Evolutionary conservation across 2,797 vertebrate genomes (phyloP), one percentile per base, ranked within the genome.

Genomic region (Hydrolagus colliei): DNA sequence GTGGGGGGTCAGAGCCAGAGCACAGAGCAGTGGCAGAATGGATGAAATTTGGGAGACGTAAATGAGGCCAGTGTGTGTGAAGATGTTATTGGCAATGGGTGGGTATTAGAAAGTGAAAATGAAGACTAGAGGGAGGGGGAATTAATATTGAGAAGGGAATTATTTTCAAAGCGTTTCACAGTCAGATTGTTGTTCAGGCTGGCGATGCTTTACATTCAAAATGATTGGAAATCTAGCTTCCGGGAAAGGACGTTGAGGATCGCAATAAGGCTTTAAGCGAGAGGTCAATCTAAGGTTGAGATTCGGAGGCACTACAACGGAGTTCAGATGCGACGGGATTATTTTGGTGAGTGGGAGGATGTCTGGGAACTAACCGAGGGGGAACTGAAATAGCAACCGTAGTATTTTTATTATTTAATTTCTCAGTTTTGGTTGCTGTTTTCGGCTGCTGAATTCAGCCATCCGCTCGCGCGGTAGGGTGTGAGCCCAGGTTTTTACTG

Each of bases 331-430:
- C 84, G 77, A 85, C 77, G 72, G 1, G 87, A 90, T 90, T 93
- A 92, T 92, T 93, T 93, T 91, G 91, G 91, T 89, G 90, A 82
- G 87, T 86, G 88, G 89, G 88, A 91, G 89, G 87, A 78, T 87
- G 77, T 87, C 87, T 1, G 82, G 78, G 74, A 87, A 4, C 89
- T 88, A 87, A 88, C 79, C 89, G 90, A 88, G 89, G 87, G 87
- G 92, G 92, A 93, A 93, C 91, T 0, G 91, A 93, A 92, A 93
- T 91, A 89, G 0, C 63, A 72, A 88, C 87, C 89, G 89, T 92
- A 89, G 88, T 89, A 90, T 90, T 90, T 89, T 89, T 88, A 85
- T 76, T 87, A 79, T 71, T 72, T 76, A 87, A 79, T 71, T 73
- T 72, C 87, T 88, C 88, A 88, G 85, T 88, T 87, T 87, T 65